Evolutionary conservation across 1,140 invertebrate species (phyloP).

Genomic region (Zeugodacus cucurbitae): DNA sequence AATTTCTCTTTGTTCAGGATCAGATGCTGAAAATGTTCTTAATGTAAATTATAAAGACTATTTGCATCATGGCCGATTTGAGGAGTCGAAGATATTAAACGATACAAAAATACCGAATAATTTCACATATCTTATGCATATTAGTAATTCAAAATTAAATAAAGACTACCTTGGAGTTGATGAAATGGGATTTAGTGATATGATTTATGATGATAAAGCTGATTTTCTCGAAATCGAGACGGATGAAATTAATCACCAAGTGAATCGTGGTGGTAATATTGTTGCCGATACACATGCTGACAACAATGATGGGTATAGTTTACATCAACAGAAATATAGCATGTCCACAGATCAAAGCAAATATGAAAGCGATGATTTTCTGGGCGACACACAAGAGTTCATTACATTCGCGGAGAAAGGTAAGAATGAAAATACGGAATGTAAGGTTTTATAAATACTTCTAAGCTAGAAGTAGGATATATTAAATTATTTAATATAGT

Average conservation of each 20-base stretch:
- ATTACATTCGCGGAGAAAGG: slow-evolving; percentile 85
- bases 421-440: slow-evolving; percentile 64
- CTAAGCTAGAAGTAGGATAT: neutral
- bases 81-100: neutral
- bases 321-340: neutral
- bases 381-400: slow-evolving; percentile 82
- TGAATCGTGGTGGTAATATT: neutral
- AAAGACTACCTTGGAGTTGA: neutral
- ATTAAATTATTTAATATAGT: neutral
- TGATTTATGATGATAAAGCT: neutral
- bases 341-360: neutral
- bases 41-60: neutral
- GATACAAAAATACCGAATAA: neutral
- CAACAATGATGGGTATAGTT: neutral
- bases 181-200: neutral
- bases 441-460: too few species aligned
- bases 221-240: neutral
- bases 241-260: neutral
- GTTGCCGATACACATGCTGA: neutral
- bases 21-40: neutral
- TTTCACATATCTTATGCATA: slow-evolving; percentile 31
- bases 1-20: neutral
- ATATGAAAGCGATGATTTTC: slow-evolving; percentile 74
- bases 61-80: neutral
- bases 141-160: neutral